Evolutionary conservation across 2,797 vertebrate species (phyloP), one percentile per base, ranked within the genome.

Genomic region (Botia kubotai): DNA sequence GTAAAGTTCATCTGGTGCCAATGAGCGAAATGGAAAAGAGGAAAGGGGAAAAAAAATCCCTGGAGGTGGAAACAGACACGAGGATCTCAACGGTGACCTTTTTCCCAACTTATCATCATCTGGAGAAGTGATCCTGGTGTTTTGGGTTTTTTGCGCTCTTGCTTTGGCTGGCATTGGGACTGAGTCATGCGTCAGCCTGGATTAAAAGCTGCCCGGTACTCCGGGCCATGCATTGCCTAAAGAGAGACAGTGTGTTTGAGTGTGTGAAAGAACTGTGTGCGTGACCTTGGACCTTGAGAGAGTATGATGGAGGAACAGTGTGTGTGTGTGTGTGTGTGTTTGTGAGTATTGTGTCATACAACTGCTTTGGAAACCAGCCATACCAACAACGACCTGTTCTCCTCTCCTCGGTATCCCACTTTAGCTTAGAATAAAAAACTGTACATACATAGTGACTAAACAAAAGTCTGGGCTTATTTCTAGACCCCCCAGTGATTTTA

Each of bases 151-250:
- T 70, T 78, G 83, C 86, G 90, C 90, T 89, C 89, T 90, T 91
- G 89, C 89, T 89, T 86, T 88, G 92, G 89, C 92, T 92, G 93
- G 92, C 91, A 90, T 91, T 89, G 90, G 83, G 92, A 74, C 93
- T 94, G 93, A 95, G 93, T 95, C 94, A 95, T 91, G 85, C 92
- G 90, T 95, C 94, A 93, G 89, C 90, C 91, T 89, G 91, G 92
- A 95, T 94, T 94, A 95, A 92, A 93, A 81, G 91, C 91, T 66
- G 69, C 66, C 57, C 16, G 16, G 13, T 52, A 80, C 79, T 77
- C 52, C 79, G 68, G 73, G 76, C 68, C 29, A 57, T 63, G 73
- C 70, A 73, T 65, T 75, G 81, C 85, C 84, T 83, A 75, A 80
- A 82, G 71, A 84, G 48, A 80, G 33, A 72, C 52, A 8, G 3